Percentiles rank a stretch among this genome's conserved stretches.
Evolutionary conservation across 2,113 vertebrate genomes (phyloP).

Genomic region (Phalacrocorax carbo): DNA sequence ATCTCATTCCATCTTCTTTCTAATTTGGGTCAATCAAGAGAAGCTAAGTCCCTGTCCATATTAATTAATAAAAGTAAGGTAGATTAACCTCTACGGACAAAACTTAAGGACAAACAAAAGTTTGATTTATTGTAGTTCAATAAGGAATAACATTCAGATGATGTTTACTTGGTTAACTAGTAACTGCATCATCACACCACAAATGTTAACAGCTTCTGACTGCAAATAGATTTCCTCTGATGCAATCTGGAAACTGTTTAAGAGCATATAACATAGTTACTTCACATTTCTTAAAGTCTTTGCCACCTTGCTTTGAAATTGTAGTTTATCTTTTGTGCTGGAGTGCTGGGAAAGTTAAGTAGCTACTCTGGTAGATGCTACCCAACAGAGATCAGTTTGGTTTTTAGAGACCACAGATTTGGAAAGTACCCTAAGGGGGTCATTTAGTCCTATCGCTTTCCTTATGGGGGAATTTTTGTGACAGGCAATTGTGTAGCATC

Average conservation of each 20-base stretch:
- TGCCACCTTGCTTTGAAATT: background rate
- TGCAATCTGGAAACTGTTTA: background rate
- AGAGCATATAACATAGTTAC: background rate
- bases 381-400: background rate
- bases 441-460: background rate
- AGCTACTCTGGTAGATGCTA: background rate
- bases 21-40: constrained; percentile 14
- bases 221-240: background rate
- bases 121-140: background rate
- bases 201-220: background rate
- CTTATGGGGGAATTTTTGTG: background rate
- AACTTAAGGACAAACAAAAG: background rate
- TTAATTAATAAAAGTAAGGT: constrained; percentile 26
- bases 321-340: background rate
- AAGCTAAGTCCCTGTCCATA: background rate
- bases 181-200: background rate
- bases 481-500: background rate
- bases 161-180: background rate
- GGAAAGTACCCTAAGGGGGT: background rate
- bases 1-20: background rate
- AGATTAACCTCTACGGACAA: constrained; percentile 8
- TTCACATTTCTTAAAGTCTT: background rate
- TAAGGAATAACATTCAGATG: background rate
- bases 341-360: background rate
- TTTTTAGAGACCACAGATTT: background rate